These are phyloP conservation scores for Gavialis gangeticus DNA, from an alignment of 2,113 vertebrate species.

Conservation along the genomic window DNA sequence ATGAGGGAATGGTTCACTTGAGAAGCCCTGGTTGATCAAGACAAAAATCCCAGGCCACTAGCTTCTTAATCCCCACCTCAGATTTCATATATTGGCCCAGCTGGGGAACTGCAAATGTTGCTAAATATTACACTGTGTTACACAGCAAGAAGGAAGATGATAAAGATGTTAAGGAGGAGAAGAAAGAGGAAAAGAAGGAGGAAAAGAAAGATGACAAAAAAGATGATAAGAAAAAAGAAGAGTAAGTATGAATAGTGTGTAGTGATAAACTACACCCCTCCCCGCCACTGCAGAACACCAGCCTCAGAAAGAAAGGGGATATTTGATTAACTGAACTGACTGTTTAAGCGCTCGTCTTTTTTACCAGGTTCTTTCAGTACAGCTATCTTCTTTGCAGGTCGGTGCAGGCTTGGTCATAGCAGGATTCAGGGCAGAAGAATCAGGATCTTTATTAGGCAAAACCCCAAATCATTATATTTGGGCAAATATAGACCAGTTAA, in stretches of 20 bases:
- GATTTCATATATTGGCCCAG: neutral
- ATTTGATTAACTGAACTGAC: neutral
- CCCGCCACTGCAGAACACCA: neutral
- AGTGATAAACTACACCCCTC: neutral
- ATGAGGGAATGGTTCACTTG: neutral
- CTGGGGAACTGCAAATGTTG: neutral
- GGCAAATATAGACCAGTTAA: neutral
- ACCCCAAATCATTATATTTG: neutral
- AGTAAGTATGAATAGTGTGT: slow-evolving; percentile 75
- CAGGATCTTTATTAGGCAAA: neutral
- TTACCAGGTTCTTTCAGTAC: neutral
- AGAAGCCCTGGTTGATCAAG: neutral
- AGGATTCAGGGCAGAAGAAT: neutral
- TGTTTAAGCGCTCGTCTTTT: neutral
- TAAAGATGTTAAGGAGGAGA: slow-evolving; percentile 77
- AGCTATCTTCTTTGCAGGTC: neutral
- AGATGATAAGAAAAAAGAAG: slow-evolving; percentile 77
- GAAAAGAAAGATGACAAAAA: slow-evolving; percentile 81
- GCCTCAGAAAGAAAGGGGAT: neutral
- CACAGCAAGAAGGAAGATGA: slow-evolving; percentile 90
- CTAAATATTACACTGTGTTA: slow-evolving; percentile 68
- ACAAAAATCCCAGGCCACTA: neutral
- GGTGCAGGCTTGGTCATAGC: neutral
- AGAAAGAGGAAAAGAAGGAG: slow-evolving; percentile 84
- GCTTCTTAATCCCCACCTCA: neutral